These are phyloP conservation scores for Polyommatus iphigenia DNA, from an alignment of 2,888 invertebrate species.

Conservation along the genomic window DNA sequence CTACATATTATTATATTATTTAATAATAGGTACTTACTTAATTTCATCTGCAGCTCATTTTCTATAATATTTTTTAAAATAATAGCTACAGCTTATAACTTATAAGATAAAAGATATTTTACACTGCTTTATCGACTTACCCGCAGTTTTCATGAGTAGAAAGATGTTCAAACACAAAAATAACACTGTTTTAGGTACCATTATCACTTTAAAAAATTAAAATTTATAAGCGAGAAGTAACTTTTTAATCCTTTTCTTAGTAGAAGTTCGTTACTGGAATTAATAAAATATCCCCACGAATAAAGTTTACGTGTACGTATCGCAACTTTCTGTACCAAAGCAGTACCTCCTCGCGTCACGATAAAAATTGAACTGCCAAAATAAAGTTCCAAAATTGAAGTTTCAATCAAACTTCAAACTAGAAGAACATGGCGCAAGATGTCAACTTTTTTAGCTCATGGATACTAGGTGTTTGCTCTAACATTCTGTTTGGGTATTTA, in stretches of 20 bases:
- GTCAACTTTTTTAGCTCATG: not conserved
- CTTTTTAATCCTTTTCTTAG: not conserved
- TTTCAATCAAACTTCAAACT: slow-evolving; percentile 14
- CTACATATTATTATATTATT: too few relatives aligned
- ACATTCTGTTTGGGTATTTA: not conserved
- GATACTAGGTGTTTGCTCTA: not conserved
- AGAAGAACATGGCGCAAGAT: slow-evolving; percentile 14
- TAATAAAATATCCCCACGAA: not conserved
- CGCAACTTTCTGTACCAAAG: slow-evolving; percentile 47
- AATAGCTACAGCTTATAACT: too few relatives aligned
- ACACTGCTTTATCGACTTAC: slow-evolving; percentile 51
- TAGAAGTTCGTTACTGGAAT: not conserved
- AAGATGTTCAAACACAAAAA: slow-evolving; percentile 53
- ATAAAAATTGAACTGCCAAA: slow-evolving; percentile 45
- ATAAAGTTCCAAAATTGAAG: slow-evolving; percentile 34
- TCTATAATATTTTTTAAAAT: too few relatives aligned
- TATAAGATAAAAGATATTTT: not conserved
- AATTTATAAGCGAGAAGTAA: not conserved
- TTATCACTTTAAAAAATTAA: slow-evolving; percentile 29
- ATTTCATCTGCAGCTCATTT: too few relatives aligned
- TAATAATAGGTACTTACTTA: too few relatives aligned
- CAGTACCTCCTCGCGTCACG: slow-evolving; percentile 41
- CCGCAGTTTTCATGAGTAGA: slow-evolving; percentile 50
- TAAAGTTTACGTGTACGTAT: slow-evolving; percentile 46
- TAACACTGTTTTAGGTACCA: slow-evolving; percentile 54